phyloP scores from a whole-genome alignment of 2,113 vertebrate species.

The Phalacrocorax pelagicus region DNA sequence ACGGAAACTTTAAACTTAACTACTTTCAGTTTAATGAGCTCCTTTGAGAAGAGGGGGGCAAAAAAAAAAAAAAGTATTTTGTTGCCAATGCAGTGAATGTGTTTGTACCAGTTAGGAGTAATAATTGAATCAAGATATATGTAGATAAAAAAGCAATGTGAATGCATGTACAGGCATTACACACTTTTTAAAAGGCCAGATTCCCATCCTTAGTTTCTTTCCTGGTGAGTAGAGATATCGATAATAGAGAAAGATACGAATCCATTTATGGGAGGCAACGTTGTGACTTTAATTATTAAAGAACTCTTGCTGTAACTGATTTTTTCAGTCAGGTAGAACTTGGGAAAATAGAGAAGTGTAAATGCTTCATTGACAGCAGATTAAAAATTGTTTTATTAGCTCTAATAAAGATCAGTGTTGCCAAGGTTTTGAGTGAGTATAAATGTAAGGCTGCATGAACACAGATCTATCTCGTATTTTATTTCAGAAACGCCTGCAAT shows the following conservation, averaged over 20 bases:
- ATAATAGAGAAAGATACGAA: constrained; percentile 27
- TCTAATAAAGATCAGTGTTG: constrained; percentile 38
- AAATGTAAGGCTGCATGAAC: neutral
- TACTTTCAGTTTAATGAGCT: constrained; percentile 54
- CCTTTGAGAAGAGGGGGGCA: neutral
- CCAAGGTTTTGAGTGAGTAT: constrained; percentile 6
- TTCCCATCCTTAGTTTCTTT: constrained; percentile 1
- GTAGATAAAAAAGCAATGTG: constrained; percentile 29
- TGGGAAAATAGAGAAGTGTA: constrained; percentile 31
- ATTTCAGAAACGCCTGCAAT: neutral
- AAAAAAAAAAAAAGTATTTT: neutral
- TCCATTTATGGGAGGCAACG: neutral
- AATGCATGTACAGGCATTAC: constrained; percentile 29
- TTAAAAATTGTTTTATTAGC: constrained; percentile 31
- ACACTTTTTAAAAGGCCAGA: constrained; percentile 31
- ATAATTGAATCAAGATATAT: constrained; percentile 58
- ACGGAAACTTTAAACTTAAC: constrained; percentile 15
- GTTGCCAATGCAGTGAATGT: constrained; percentile 47
- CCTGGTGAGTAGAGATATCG: neutral
- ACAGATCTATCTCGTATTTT: neutral
- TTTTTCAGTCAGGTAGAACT: constrained; percentile 35
- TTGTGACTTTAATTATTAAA: constrained; percentile 31
- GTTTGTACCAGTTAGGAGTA: constrained; percentile 58
- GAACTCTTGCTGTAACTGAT: neutral
- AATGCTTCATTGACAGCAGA: constrained; percentile 37